Evolutionary conservation across 2,797 vertebrate species (phyloP), one percentile per base, ranked within the genome.

Genomic region (Anas bernieri): DNA sequence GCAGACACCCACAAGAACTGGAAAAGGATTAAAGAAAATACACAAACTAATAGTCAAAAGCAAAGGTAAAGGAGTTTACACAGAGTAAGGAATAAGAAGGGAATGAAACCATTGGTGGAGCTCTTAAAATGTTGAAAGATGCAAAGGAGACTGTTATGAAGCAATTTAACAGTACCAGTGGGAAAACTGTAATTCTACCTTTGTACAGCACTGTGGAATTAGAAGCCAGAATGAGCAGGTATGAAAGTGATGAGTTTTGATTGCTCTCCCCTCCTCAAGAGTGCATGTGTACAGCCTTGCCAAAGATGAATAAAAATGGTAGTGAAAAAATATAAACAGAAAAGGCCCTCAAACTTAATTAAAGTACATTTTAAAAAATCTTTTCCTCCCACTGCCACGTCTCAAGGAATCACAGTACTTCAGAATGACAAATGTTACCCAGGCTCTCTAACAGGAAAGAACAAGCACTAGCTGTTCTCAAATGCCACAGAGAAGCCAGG

Each of bases 161-260:
- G 77, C 80, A 88, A 81, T 94, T 86, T 88, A 92, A 90, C 52
- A 74, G 56, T 26, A 93, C 91, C 92, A 70, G 56, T 90, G 87
- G 91, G 93, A 94, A 93, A 96, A 92, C 35, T 37, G 58, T 82
- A 93, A 91, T 92, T 95, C 83, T 93, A 90, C 80, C 83, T 93
- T 90, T 72, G 85, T 67, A 95, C 54, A 56, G 28, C 45, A 50
- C 59, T 74, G 52, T 82, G 61, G 90, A 93, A 95, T 84, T 91
- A 81, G 58, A 92, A 95, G 87, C 59, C 48, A 80, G 83, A 88
- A 86, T 22, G 33, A 79, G 39, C 21, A 26, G 43, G 37, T 59
- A 67, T 37, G 63, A 43, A 88, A 91, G 48, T 89, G 77, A 63
- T 3, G 12, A 83, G 52, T 52, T 92, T 63, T 74, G 48, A 91